Conservation (phyloP, 2,797 vertebrate genomes). For the Propithecus deckenii region DNA sequence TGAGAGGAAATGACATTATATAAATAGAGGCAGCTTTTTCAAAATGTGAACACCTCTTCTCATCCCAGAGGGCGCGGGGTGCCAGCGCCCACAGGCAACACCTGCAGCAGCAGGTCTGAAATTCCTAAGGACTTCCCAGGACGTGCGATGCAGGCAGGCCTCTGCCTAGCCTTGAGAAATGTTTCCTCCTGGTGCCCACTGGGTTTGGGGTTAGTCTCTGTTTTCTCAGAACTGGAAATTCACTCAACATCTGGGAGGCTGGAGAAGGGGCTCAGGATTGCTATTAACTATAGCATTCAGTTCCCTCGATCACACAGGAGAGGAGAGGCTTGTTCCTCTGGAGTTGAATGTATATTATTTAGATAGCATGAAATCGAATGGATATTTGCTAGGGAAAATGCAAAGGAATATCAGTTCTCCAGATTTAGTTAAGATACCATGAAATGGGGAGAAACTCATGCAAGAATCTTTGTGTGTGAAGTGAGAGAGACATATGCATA, state of each 20-base stretch:
- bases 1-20: not conserved
- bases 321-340: not conserved
- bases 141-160: rapidly evolving
- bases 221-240: not conserved
- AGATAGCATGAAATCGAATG: slow-evolving; percentile 39
- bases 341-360: not conserved
- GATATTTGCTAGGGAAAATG: slow-evolving; percentile 41
- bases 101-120: rapidly evolving
- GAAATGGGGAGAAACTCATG: slow-evolving; percentile 16
- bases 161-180: not conserved
- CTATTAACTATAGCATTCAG: rapidly evolving
- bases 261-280: not conserved
- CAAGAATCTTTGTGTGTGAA: not conserved
- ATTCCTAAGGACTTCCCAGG: not conserved
- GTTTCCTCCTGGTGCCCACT: not conserved
- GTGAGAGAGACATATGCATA: slow-evolving; percentile 9
- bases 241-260: not conserved
- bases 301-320: not conserved
- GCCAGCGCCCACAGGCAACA: rapidly evolving
- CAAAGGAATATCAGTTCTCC: not conserved
- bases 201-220: not conserved
- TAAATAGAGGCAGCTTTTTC: not conserved
- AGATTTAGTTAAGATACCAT: slow-evolving; percentile 50
- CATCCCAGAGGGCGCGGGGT: rapidly evolving
- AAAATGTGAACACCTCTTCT: not conserved